These are phyloP conservation scores for Drosophila paulistorum DNA, from an alignment of 1,140 invertebrate genomes.

Conservation along the genomic window DNA sequence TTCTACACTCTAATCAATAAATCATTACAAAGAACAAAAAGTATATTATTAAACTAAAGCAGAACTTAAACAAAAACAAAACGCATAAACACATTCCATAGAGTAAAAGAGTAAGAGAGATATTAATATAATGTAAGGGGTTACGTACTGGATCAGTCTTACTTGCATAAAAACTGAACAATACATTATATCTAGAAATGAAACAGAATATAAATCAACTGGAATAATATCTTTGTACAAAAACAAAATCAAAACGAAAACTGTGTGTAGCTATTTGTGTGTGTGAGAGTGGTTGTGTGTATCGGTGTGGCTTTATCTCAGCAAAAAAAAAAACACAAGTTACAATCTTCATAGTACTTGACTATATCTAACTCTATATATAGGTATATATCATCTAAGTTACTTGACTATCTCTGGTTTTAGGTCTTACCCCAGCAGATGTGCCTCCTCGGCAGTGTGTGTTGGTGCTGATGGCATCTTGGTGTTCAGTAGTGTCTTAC, in stretches of 20 bases:
- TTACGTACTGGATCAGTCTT: constrained; percentile 2
- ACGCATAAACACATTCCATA: constrained; percentile 14
- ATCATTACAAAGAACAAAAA: background rate
- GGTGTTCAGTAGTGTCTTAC: constrained; percentile 82
- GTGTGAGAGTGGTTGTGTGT: constrained; percentile 22
- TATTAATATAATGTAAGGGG: constrained; percentile 25
- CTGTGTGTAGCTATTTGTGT: background rate
- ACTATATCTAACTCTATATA: constrained; percentile 10
- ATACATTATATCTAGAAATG: background rate
- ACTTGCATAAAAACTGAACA: constrained; percentile 2
- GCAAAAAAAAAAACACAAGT: background rate
- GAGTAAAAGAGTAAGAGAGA: background rate
- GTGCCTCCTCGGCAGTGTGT: constrained; percentile 83
- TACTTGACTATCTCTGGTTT: constrained; percentile 21
- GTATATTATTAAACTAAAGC: background rate
- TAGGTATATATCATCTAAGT: constrained; percentile 30
- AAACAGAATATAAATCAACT: background rate
- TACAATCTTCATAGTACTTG: constrained; percentile 6
- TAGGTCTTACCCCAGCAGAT: constrained; percentile 82
- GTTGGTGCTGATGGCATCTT: constrained; percentile 83
- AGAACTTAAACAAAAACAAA: background rate
- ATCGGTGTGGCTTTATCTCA: constrained; percentile 34
- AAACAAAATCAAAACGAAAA: background rate
- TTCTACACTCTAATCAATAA: constrained; percentile 19
- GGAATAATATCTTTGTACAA: background rate